Evolutionary conservation across 2,113 vertebrate species (phyloP), one percentile per base, ranked within the genome.

Genomic region (Rutilus rutilus): DNA sequence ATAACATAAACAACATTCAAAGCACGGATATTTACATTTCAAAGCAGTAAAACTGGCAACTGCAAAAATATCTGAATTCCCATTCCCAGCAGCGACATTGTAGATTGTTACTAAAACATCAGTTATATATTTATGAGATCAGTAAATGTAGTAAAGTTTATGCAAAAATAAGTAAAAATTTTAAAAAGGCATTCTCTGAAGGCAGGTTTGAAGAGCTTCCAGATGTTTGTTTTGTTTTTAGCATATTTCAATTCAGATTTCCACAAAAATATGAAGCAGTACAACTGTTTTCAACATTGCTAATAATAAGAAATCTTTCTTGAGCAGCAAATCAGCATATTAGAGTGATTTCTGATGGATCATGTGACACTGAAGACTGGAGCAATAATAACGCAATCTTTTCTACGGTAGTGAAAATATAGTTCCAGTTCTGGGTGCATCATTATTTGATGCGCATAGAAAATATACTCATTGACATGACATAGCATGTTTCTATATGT

Each of bases 21-120:
- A 75, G 12, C 71, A 75, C 4, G 39, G 71, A 6, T 27, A 50
- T 75, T 75, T 75, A n/a, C 42, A 75, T 75, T 75, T 75, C 42
- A 75, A 75, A 75, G 71, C n/a, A 27, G 42, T 75, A 75, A 75
- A 75, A 50, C 71, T 75, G 42, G 71, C 71, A 50, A 50, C n/a
- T 47, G 71, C 71, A 74, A n/a, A 74, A 47, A 42, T 9, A 42
- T 42, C 8, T 25, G 21, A 42, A 12, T 71, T 74, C 71, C 42
- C 12, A 47, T 47, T 74, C 71, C 42, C 2, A 74, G 71, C 5
- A 47, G 71, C 2, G 39, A 15, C 42, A 47, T 15, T 25, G 21
- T 3, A 73, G 69, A 73, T 6, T 73, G 10, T 73, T 73, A n/a
- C 69, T 42, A 11, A 73, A 73, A n/a, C 7, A 67, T 33, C 33